Conservation (phyloP, 1,140 invertebrate species). For the Lucilia sericata region DNA sequence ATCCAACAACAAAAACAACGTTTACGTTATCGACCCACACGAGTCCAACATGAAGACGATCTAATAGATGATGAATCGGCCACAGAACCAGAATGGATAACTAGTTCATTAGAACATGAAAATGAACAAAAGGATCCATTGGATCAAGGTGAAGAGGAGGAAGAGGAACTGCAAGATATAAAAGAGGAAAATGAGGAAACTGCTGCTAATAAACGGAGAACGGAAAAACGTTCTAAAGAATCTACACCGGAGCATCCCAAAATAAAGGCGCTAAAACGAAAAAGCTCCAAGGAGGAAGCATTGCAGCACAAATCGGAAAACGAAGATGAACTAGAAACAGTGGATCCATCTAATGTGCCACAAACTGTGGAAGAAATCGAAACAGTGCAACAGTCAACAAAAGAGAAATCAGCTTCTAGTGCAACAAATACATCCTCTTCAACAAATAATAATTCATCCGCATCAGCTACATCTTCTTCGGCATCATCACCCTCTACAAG, state of each 20-base stretch:
- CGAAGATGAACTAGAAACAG: neutral
- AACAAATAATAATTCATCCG: neutral
- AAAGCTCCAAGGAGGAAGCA: slow-evolving; percentile 16
- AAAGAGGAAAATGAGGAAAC: slow-evolving; percentile 42
- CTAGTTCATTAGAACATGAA: slow-evolving; percentile 45
- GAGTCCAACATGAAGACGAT: slow-evolving; percentile 46
- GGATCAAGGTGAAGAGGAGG: slow-evolving; percentile 15
- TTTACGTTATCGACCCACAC: slow-evolving; percentile 55
- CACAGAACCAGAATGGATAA: slow-evolving; percentile 47
- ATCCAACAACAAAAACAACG: slow-evolving; percentile 61
- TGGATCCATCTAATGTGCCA: slow-evolving; percentile 47
- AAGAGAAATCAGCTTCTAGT: slow-evolving; percentile 23
- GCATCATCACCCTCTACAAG: neutral
- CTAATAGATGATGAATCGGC: slow-evolving; percentile 28
- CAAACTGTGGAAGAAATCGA: slow-evolving; percentile 64
- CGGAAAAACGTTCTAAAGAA: slow-evolving; percentile 23
- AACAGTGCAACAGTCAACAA: slow-evolving; percentile 56
- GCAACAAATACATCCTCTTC: slow-evolving; percentile 10
- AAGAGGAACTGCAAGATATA: slow-evolving; percentile 17
- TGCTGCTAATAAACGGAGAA: slow-evolving; percentile 41
- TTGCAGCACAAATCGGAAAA: neutral
- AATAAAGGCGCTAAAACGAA: neutral
- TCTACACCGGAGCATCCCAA: neutral
- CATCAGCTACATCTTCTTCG: neutral
- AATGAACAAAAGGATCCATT: slow-evolving; percentile 26